Evolutionary conservation across 2,113 vertebrate species (phyloP), one percentile per base, ranked within the genome.

Genomic region (Azemiops feae): DNA sequence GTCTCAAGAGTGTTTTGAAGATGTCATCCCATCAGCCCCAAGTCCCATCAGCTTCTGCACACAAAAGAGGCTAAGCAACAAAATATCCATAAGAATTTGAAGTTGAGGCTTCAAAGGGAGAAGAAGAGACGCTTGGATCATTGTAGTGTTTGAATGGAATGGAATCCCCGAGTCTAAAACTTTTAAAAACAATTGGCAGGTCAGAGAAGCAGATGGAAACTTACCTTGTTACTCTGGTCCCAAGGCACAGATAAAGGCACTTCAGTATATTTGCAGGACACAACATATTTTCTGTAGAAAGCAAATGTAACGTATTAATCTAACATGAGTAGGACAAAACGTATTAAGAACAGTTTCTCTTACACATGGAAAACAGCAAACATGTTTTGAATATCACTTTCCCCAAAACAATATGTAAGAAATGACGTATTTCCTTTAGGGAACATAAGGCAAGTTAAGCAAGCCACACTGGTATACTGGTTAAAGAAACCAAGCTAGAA

Each of bases 181-280:
- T 4, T n/a, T 12, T 23, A 27, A 30, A 0, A 1, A 50, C 14
- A 22, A 3, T 87, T n/a, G 27, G 47, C 14, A 93, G 34, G 43
- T 87, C 47, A 47, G 22, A 27, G 10, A 52, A 20, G 52, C 20
- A 64, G 7, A 11, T 52, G 12, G 25, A 52, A 14, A 3, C 55
- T 58, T 98, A 99, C 99, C 99, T 99, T 99, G 96, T 99, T 99
- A 97, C 98, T 99, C 93, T 98, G 98, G 95, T 99, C 99, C 99
- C 99, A 99, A 81, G 99, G 99, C 8, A 99, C 99, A 0, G 99
- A 99, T 54, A 99, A 96, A 0, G 99, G 98, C 92, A 99, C 98
- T 96, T 99, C 98, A 0, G 97, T 97, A 96, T 99, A 98, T 94
- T 99, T 99, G 96, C 98, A 98, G 94, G 98, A 99, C 93, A 98